Evolutionary conservation across 2,797 vertebrate species (phyloP), one percentile per base, ranked within the genome.

Genomic region (Toxotes lorentzi): DNA sequence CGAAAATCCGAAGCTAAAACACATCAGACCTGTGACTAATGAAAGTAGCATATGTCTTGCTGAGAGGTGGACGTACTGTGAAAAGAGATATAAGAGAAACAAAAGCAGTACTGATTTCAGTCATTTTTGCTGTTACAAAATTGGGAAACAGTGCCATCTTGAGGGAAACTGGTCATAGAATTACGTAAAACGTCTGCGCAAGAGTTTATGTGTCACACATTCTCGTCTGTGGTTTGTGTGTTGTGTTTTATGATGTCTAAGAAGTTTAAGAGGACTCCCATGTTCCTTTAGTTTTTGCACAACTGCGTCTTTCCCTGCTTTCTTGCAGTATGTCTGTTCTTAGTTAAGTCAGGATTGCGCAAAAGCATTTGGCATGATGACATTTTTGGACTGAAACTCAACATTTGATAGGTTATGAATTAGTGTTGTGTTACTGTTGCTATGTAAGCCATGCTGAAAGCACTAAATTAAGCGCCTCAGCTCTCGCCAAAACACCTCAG

Each of bases 361-460:
- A 76, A 80, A 83, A 74, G 57, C 54, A 53, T 82, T 82, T 70
- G 51, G 63, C 51, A 65, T 75, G 77, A 82, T 66, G 65, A 83
- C 53, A 79, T 85, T 80, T 81, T 79, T 89, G 82, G 82, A 73
- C 73, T 47, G 57, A 50, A 63, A 24, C n/a, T 58, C 62, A 63
- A 60, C 78, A 57, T 76, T 67, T 82, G 54, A 84, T 75, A 65
- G 64, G 40, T 70, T 57, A 21, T 35, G 47, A 72, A 65, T 70
- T 21, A 45, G 63, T 75, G 64, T 40, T 76, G 66, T 74, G 63
- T 50, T 41, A 32, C 64, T 69, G 80, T 82, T 84, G 69, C 57
- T 60, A 66, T 79, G 77, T 65, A 47, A 62, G 30, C 60, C 13
- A 41, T 13, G 7, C 38, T 76, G 41, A 56, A 53, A 76, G n/a